Conservation (phyloP, 2,797 vertebrate genomes). For the Epinephelus malabaricus region DNA sequence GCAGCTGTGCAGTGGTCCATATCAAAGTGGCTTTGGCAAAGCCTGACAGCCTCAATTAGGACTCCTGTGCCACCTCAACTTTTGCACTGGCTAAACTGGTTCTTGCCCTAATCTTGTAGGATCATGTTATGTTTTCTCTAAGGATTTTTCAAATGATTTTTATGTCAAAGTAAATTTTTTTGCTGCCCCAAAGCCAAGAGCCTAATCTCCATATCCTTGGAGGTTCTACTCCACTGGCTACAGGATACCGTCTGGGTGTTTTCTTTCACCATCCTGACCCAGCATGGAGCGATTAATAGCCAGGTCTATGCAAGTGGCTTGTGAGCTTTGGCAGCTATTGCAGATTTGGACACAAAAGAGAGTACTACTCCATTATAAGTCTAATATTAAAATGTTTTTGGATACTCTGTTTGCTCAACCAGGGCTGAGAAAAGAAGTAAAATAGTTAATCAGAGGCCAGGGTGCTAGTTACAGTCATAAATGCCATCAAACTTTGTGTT, state of each 20-base stretch:
- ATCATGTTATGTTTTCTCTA: slow-evolving; percentile 70
- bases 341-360: slow-evolving; percentile 50
- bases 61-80: slow-evolving; percentile 62
- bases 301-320: slow-evolving; percentile 43
- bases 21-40: slow-evolving; percentile 66
- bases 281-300: slow-evolving; percentile 50
- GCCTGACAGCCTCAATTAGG: slow-evolving; percentile 71
- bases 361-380: slow-evolving; percentile 20
- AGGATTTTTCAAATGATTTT: slow-evolving; percentile 67
- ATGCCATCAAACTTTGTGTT: slow-evolving; percentile 6
- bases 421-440: slow-evolving; percentile 14
- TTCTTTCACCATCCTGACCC: slow-evolving; percentile 65
- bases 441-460: slow-evolving; percentile 2
- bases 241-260: slow-evolving; percentile 57
- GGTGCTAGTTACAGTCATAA: background rate
- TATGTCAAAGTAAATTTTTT: slow-evolving; percentile 41
- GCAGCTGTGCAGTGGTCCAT: slow-evolving; percentile 67
- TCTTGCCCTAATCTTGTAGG: slow-evolving; percentile 59
- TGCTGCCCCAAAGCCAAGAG: slow-evolving; percentile 30
- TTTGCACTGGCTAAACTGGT: slow-evolving; percentile 53
- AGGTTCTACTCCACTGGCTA: slow-evolving; percentile 50
- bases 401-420: slow-evolving; percentile 17
- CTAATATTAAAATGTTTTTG: slow-evolving; percentile 8
- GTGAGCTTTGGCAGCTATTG: slow-evolving; percentile 58
- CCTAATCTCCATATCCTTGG: slow-evolving; percentile 55